A percentile compares a stretch with the other conserved stretches of the same genome.
Conservation (phyloP, 2,797 vertebrate species). For the Percopsis omiscomaycus region DNA sequence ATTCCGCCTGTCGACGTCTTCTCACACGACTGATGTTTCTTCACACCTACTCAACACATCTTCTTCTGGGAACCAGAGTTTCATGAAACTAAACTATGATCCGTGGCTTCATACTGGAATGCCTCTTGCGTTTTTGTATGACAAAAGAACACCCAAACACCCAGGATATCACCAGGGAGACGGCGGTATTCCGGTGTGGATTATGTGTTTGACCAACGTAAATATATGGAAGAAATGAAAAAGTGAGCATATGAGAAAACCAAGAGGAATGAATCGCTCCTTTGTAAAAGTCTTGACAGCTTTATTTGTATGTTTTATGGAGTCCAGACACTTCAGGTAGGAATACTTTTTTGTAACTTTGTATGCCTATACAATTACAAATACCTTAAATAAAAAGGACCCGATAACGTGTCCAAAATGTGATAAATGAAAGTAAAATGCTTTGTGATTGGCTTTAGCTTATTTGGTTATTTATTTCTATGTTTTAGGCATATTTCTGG, state of each 20-base stretch:
- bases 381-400: too few species aligned
- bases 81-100: constrained; percentile 71
- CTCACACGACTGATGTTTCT: constrained; percentile 46
- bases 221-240: constrained; percentile 75
- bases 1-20: constrained; percentile 42
- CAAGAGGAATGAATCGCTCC: constrained; percentile 93
- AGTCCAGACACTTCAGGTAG: constrained; percentile 93
- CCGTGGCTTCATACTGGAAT: constrained; percentile 65
- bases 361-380: background rate
- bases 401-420: constrained; percentile 13
- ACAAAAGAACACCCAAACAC: constrained; percentile 56
- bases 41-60: constrained; percentile 33
- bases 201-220: constrained; percentile 71
- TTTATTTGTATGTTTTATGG: constrained; percentile 91
- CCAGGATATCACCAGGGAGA: constrained; percentile 56
- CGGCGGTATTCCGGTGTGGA: constrained; percentile 60
- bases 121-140: constrained; percentile 57
- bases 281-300: constrained; percentile 90
- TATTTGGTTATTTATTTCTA: constrained; percentile 24
- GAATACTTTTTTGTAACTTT: constrained; percentile 44
- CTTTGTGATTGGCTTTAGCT: background rate
- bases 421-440: background rate
- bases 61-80: constrained; percentile 55
- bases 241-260: constrained; percentile 80
- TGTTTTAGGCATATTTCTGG: constrained; percentile 5